These are phyloP conservation scores for Ormyrus pomaceus DNA, from an alignment of 2,888 invertebrate species.

Conservation along the genomic window DNA sequence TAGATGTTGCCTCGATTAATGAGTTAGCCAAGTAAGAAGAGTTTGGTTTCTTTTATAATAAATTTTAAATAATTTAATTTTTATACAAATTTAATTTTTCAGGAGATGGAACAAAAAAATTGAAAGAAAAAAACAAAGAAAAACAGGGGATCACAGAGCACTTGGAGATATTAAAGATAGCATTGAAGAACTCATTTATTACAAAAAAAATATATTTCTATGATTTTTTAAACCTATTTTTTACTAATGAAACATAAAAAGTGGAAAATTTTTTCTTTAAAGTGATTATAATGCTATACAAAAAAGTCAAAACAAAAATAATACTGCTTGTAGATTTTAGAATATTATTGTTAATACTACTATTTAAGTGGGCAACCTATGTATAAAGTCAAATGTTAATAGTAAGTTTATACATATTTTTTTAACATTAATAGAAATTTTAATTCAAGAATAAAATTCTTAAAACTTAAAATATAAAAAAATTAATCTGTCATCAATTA, in stretches of 20 bases:
- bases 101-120: conserved; percentile 86
- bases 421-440: conserved; percentile 2
- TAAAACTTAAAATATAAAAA: too few species aligned
- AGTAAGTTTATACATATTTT: conserved; percentile 33
- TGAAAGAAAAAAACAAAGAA: conserved; percentile 79
- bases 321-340: neutral
- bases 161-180: conserved; percentile 92
- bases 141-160: conserved; percentile 83
- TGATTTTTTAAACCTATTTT: conserved; percentile 17
- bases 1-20: conserved; percentile 95
- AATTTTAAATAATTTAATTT: neutral
- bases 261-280: neutral
- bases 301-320: neutral
- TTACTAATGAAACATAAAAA: neutral
- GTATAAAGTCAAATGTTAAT: conserved; percentile 14
- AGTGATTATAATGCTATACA: neutral
- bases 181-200: conserved; percentile 89
- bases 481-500: too few species aligned
- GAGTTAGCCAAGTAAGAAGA: conserved; percentile 80
- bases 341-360: conserved; percentile 12
- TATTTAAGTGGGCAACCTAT: conserved; percentile 2
- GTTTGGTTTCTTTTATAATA: conserved; percentile 23
- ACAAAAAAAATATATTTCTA: conserved; percentile 75
- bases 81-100: conserved; percentile 59
- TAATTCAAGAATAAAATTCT: neutral